A percentile compares a stretch with the other conserved stretches of the same genome.
phyloP scores from a whole-genome alignment of 2,113 vertebrate genomes.

The Pseudorasbora parva region DNA sequence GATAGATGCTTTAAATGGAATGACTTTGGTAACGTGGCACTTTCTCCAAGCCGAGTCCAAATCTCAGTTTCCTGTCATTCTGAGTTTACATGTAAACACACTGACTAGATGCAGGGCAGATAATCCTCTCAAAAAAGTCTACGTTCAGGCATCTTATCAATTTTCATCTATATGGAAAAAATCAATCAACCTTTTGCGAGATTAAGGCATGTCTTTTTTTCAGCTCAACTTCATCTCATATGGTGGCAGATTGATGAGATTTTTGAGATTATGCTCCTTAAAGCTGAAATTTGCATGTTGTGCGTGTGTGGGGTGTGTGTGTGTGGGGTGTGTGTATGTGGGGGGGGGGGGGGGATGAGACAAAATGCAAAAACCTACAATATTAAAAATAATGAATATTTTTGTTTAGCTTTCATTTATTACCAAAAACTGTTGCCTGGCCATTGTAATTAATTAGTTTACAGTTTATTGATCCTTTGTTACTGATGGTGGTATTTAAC shows the following conservation, averaged over 20 bases:
- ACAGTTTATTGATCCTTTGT: too few relatives aligned
- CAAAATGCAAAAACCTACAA: too few relatives aligned
- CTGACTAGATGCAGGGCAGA: neutral
- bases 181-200: neutral
- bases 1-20: neutral
- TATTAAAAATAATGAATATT: too few relatives aligned
- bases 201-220: neutral
- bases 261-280: neutral
- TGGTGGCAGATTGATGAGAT: neutral
- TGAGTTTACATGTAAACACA: slow-evolving; percentile 14
- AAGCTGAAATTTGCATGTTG: neutral
- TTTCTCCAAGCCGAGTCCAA: neutral
- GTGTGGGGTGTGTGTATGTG: neutral
- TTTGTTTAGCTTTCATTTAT: too few relatives aligned
- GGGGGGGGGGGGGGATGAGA: too few relatives aligned
- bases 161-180: slow-evolving; percentile 4
- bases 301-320: too few relatives aligned
- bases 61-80: neutral
- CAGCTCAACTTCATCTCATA: neutral
- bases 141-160: slow-evolving; percentile 10
- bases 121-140: slow-evolving; percentile 14
- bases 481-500: too few relatives aligned
- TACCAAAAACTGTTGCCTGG: too few relatives aligned
- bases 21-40: neutral
- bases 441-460: too few relatives aligned